Conservation (phyloP, 2,888 invertebrate species). For the Ctenicera cuprea region DNA sequence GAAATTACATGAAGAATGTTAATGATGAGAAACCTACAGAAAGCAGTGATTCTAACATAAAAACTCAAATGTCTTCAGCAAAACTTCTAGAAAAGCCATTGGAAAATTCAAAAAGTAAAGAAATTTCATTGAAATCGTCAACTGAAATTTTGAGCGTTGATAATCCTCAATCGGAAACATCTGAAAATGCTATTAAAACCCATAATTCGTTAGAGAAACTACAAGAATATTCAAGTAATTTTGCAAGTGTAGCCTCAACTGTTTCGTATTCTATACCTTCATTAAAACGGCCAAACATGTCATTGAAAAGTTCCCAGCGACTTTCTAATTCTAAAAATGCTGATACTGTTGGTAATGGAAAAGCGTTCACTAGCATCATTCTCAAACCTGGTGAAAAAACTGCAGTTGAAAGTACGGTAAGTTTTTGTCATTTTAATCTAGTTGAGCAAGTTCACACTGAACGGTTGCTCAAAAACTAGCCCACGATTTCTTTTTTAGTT, state of each 20-base stretch:
- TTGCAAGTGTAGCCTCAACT: conserved; percentile 29
- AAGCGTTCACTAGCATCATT: conserved; percentile 29
- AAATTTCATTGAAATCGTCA: not conserved
- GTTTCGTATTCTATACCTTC: conserved; percentile 24
- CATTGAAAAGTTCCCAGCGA: conserved; percentile 33
- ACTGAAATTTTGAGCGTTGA: not conserved
- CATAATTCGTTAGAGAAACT: not conserved
- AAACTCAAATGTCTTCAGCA: not conserved
- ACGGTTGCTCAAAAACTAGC: no score
- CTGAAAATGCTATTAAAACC: not conserved
- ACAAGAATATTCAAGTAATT: conserved; percentile 42
- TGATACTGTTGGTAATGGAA: conserved; percentile 9
- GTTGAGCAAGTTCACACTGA: no score
- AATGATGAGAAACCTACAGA: no score
- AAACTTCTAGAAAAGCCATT: not conserved
- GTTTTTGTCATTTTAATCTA: conserved; percentile 6
- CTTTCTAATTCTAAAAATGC: conserved; percentile 26
- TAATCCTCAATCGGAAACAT: not conserved
- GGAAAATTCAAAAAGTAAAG: no score
- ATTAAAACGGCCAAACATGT: conserved; percentile 44
- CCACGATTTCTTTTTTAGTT: no score
- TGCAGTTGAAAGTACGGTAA: conserved; percentile 42
- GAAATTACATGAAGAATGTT: conserved; percentile 1
- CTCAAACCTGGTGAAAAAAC: conserved; percentile 54
- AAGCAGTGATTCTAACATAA: no score